These are phyloP conservation scores for Cyclophora punctaria DNA, from an alignment of 2,888 invertebrate species.

Conservation along the genomic window DNA sequence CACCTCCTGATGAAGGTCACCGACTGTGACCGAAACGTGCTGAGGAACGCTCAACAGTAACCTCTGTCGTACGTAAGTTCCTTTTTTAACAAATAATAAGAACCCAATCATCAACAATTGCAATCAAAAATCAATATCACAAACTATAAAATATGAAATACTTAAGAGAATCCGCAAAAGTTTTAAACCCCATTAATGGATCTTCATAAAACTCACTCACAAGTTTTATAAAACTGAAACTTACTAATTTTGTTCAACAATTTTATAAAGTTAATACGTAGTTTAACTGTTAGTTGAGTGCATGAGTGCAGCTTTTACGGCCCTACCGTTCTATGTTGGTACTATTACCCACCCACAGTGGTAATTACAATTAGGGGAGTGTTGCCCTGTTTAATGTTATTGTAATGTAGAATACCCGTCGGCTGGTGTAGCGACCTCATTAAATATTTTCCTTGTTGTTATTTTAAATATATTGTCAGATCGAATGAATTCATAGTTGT, in stretches of 20 bases:
- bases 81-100: too few relatives aligned
- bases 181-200: too few relatives aligned
- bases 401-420: conserved; percentile 6
- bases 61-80: too few relatives aligned
- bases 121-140: too few relatives aligned
- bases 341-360: conserved; percentile 35
- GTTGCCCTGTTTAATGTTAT: conserved; percentile 29
- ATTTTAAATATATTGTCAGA: not conserved
- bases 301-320: conserved; percentile 32
- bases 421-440: conserved; percentile 13
- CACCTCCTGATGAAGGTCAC: too few relatives aligned
- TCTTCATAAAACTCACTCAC: too few relatives aligned
- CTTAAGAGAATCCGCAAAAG: too few relatives aligned
- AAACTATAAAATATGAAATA: too few relatives aligned
- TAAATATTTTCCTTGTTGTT: conserved; percentile 4
- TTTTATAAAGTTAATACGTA: conserved; percentile 7
- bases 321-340: conserved; percentile 2
- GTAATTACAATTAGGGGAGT: conserved; percentile 37
- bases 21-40: too few relatives aligned
- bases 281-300: conserved; percentile 25
- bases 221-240: not conserved
- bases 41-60: too few relatives aligned
- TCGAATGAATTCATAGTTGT: too few relatives aligned
- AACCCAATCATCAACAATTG: too few relatives aligned
- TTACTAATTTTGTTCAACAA: conserved; percentile 8